A percentile compares a stretch with the other conserved stretches of the same genome.
Evolutionary conservation across 2,113 vertebrate genomes (phyloP).

Genomic region (Picathartes gymnocephalus): DNA sequence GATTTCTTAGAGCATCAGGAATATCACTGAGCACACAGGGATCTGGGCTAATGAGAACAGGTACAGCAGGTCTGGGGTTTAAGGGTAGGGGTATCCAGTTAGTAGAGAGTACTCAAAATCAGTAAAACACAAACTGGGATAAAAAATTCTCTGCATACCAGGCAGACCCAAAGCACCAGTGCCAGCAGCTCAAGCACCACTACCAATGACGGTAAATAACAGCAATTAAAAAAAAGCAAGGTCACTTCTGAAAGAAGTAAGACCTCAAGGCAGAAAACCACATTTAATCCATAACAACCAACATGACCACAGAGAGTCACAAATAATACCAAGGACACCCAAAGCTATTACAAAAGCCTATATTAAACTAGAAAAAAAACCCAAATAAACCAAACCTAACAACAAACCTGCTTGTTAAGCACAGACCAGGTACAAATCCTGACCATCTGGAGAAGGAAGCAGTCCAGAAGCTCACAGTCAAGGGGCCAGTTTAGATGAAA

Average conservation of each 20-base stretch:
- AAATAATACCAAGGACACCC: neutral
- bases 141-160: neutral
- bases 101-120: neutral
- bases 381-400: neutral
- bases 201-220: neutral
- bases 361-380: neutral
- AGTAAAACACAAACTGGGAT: neutral
- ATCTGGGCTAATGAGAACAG: neutral
- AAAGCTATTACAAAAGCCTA: neutral
- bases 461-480: neutral
- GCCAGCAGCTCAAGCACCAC: neutral
- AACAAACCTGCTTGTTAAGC: neutral
- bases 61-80: neutral
- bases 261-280: neutral
- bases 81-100: neutral
- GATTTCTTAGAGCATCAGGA: neutral
- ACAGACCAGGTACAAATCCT: neutral
- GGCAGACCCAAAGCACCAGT: neutral
- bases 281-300: neutral
- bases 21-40: rapidly evolving
- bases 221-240: neutral
- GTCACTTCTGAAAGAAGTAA: neutral
- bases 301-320: neutral
- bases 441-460: neutral
- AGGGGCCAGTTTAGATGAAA: neutral